These are phyloP conservation scores for Phymastichus coffea DNA, from an alignment of 1,140 invertebrate species.

Conservation along the genomic window DNA sequence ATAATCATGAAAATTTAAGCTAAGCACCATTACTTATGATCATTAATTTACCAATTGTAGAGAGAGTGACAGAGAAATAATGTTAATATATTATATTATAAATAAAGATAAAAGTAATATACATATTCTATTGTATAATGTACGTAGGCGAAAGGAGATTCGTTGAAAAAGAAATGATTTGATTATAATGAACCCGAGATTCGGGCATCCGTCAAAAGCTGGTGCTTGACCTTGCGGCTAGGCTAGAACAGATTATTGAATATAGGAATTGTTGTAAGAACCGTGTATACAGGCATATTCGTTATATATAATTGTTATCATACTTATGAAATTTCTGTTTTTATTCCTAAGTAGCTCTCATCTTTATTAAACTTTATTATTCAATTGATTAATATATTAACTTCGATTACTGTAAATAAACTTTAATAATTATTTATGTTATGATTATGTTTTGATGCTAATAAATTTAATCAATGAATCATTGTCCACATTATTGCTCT, in stretches of 20 bases:
- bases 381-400: not conserved
- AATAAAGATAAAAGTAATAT: conserved; percentile 22
- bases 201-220: conserved; percentile 9
- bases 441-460: not conserved
- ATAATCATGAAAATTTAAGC: conserved; percentile 26
- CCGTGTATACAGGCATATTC: conserved; percentile 45
- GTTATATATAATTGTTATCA: conserved; percentile 52
- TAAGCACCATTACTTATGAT: conserved; percentile 22
- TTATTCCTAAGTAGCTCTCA: not conserved
- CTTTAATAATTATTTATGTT: not conserved
- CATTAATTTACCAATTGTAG: conserved; percentile 10
- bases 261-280: conserved; percentile 46
- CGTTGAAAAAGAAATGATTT: conserved; percentile 1
- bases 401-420: not conserved
- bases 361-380: not conserved
- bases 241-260: conserved; percentile 33
- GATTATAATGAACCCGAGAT: not conserved
- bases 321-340: conserved; percentile 43
- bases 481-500: not conserved
- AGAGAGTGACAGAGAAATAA: conserved; percentile 19
- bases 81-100: conserved; percentile 35
- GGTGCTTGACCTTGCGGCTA: conserved; percentile 32
- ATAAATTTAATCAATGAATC: not conserved
- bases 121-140: conserved; percentile 31
- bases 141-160: not conserved